These are phyloP conservation scores for Siniperca undulata DNA, from an alignment of 2,797 vertebrate species.

Conservation along the genomic window DNA sequence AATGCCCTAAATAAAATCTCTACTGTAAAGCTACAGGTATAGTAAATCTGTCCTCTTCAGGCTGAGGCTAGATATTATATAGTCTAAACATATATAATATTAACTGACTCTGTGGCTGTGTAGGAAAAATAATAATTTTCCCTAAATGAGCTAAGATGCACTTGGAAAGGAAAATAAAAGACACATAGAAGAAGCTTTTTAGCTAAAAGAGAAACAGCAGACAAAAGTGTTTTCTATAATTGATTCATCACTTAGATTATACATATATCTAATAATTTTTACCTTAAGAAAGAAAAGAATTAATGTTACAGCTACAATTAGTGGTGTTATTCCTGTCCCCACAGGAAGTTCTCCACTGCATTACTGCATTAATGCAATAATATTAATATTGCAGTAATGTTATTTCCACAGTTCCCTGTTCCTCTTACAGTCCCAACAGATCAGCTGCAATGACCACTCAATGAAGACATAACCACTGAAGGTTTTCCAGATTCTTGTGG, in stretches of 20 bases:
- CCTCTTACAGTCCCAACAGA: slow-evolving; percentile 15
- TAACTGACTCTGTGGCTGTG: neutral
- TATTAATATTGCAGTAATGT: slow-evolving; percentile 43
- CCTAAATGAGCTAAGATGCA: neutral
- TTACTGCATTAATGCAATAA: slow-evolving; percentile 28
- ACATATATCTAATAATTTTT: neutral
- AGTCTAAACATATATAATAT: neutral
- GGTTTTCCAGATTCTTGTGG: slow-evolving; percentile 4
- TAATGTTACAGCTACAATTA: neutral
- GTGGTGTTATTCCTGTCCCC: neutral
- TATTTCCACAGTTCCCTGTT: slow-evolving; percentile 26
- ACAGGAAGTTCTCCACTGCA: neutral
- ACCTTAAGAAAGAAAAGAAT: neutral
- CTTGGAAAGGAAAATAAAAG: neutral
- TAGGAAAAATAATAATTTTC: neutral
- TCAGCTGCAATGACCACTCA: slow-evolving; percentile 18
- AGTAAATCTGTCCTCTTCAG: slow-evolving; percentile 5
- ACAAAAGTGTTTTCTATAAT: neutral
- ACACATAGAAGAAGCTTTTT: neutral
- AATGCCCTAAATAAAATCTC: slow-evolving; percentile 9
- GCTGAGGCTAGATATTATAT: neutral
- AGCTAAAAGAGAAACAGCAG: neutral
- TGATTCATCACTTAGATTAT: neutral
- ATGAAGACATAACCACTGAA: slow-evolving; percentile 9
- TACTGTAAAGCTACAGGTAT: slow-evolving; percentile 1